Evolutionary conservation across 2,888 invertebrate species (phyloP).

Genomic region (Thysanoteuthis rhombus): DNA sequence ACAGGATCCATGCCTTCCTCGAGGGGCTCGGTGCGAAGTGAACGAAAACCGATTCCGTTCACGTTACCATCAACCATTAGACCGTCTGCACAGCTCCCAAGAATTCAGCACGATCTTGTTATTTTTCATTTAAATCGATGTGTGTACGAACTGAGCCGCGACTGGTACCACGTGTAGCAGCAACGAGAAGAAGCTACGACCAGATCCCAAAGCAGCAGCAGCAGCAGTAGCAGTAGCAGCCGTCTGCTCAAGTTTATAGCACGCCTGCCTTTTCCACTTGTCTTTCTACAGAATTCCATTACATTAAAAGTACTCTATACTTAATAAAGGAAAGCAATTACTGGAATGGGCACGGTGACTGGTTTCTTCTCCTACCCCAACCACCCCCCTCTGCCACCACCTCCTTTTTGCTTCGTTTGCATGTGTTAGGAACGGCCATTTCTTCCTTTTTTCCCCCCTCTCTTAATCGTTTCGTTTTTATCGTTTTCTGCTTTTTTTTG

Average conservation of each 20-base stretch:
- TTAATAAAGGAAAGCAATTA: background rate
- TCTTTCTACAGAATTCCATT: background rate
- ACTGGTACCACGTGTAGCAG: background rate
- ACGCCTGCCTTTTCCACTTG: background rate
- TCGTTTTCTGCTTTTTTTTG: background rate
- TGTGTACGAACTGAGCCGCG: background rate
- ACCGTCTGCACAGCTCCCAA: too few relatives aligned
- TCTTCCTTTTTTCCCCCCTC: background rate
- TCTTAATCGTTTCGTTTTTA: background rate
- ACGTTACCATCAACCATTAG: too few relatives aligned
- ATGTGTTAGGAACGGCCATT: background rate
- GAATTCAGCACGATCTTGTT: too few relatives aligned
- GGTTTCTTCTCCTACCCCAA: background rate
- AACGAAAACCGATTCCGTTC: too few relatives aligned
- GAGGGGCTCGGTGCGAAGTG: too few relatives aligned
- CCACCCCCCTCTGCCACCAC: too few relatives aligned
- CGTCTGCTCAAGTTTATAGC: too few relatives aligned
- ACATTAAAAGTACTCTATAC: background rate
- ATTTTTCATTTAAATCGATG: too few relatives aligned
- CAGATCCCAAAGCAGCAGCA: background rate
- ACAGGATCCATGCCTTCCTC: too few relatives aligned
- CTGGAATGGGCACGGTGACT: background rate
- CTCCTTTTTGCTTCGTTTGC: slow-evolving; percentile 12
- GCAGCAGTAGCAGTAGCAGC: background rate
- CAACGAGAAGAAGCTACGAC: background rate